These are phyloP conservation scores for Cirrhinus mrigala DNA, from an alignment of 2,797 vertebrate genomes.

Conservation along the genomic window DNA sequence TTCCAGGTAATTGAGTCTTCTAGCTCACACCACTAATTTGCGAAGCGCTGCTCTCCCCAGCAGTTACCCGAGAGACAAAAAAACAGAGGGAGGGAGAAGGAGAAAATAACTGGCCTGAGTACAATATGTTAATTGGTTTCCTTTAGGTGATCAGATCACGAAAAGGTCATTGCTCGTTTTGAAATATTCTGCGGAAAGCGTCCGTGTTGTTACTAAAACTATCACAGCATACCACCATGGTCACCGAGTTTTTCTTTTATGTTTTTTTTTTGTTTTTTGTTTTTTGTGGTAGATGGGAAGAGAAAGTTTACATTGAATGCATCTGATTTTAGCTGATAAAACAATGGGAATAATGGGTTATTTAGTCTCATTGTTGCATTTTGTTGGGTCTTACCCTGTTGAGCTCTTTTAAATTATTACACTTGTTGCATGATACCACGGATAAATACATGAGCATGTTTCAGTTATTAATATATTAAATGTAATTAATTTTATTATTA, in stretches of 20 bases:
- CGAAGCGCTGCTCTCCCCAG: conserved; percentile 74
- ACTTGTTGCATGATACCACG: background rate
- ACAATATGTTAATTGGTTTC: conserved; percentile 81
- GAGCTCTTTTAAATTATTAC: background rate
- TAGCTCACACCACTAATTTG: conserved; percentile 79
- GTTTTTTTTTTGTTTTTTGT: background rate
- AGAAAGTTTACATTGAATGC: background rate
- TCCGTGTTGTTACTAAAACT: conserved; percentile 47
- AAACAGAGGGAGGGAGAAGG: conserved; percentile 52
- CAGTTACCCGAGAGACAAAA: conserved; percentile 67
- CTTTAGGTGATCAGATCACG: conserved; percentile 72
- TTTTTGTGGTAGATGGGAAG: background rate
- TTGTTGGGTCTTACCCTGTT: background rate
- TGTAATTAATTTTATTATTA: background rate
- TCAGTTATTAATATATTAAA: background rate
- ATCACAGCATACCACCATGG: background rate
- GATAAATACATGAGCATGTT: background rate
- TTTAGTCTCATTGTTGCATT: background rate
- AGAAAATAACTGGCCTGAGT: conserved; percentile 73
- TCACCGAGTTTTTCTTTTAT: background rate
- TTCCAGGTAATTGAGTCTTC: conserved; percentile 79
- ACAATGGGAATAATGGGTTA: background rate
- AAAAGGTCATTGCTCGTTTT: conserved; percentile 72
- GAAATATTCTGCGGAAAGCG: conserved; percentile 72
- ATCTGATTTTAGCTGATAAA: background rate